Base-by-base conservation (phyloP, 2,888 invertebrate genomes). In the Drosophila hamatofila region DNA sequence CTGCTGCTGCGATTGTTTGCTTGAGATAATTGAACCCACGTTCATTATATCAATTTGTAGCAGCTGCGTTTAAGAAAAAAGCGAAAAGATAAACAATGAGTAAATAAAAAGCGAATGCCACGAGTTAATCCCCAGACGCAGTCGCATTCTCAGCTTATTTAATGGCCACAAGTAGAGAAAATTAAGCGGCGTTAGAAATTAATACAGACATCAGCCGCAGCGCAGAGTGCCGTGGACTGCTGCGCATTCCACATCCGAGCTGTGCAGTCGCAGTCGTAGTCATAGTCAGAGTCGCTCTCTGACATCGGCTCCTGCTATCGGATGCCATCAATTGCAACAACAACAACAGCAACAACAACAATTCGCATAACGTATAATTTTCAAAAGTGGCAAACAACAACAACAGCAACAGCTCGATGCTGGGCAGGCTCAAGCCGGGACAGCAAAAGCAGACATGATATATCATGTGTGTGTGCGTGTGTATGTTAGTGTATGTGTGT, bases 11-110 rank as follows among this genome's bases (percentile, higher is more conserved):
- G 84, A 87, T 89, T 84, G 84, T 80, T 85, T 85, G 83, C 72
- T 71, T 64, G 89, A 80, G 89, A 85, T 87, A 89, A 89, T 87
- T 87, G 88, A 89, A 86, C 87, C 88, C 86, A 89, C 86, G 90
- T 88, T 89, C 86, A 83, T 86, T 86, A 87, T 83, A 80, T 80
- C 87, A 86, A 87, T 88, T 88, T 89, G 82, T 69, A 76, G 71
- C 73, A 78, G 70, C 70, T 59, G 58, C 64, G 59, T 68, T 71
- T 46, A 27, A 75, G 61, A 68, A 70, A 59, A 54, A 52, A 52
- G 33, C 39, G 54, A 56, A 56, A 42, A 63, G 60, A 25, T 51
- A 67, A 58, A 62, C n/a, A 57, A 61, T 27, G 27, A 16, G 2
- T 39, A 41, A 16, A 48, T 35, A 2, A 44, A 46, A 25, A 35